These are phyloP conservation scores for Clepsis dumicolana DNA, from an alignment of 2,888 invertebrate species.

Conservation along the genomic window DNA sequence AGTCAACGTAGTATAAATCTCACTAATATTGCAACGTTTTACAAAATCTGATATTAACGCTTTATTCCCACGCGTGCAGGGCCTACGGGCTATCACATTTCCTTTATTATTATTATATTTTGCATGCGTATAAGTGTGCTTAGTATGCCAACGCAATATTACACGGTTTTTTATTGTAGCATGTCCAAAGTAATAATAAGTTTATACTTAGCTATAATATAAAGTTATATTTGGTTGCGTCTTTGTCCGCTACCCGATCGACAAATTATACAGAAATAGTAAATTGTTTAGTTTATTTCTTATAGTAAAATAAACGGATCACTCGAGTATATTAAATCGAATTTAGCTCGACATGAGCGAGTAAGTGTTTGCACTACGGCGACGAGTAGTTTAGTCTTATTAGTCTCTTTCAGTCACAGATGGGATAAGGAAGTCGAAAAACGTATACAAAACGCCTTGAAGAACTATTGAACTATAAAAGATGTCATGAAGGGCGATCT, in stretches of 20 bases:
- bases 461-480: neutral
- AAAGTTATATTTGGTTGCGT: neutral
- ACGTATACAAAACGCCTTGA: neutral
- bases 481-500: too few species aligned
- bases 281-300: neutral
- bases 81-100: constrained; percentile 63
- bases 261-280: too few species aligned
- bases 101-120: constrained; percentile 58
- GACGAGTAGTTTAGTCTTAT: neutral
- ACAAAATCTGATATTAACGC: constrained; percentile 30
- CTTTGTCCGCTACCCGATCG: neutral
- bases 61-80: constrained; percentile 67
- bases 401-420: neutral
- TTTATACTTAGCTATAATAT: neutral
- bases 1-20: constrained; percentile 18
- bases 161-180: neutral
- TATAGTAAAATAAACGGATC: too few species aligned
- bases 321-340: too few species aligned
- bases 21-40: constrained; percentile 25
- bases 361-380: too few species aligned
- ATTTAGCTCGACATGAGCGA: too few species aligned
- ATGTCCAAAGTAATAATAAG: neutral
- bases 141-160: constrained; percentile 44
- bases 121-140: constrained; percentile 52
- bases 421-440: neutral